Conservation (phyloP, 2,888 invertebrate genomes). For the Cyclophora punctaria region DNA sequence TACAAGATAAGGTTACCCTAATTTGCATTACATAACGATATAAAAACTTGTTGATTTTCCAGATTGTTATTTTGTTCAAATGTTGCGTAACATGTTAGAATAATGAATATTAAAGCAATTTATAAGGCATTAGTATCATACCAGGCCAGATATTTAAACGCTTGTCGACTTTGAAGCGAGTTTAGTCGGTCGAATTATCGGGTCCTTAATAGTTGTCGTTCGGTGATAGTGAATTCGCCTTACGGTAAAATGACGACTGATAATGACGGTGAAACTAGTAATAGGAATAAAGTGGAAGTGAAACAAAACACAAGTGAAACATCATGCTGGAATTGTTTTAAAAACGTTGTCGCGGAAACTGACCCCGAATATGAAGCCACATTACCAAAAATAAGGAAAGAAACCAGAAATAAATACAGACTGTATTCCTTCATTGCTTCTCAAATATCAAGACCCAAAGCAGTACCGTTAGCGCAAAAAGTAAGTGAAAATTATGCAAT, state of each 20-base stretch:
- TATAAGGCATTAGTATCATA: slow-evolving; percentile 43
- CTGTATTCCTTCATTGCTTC: slow-evolving; percentile 53
- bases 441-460: slow-evolving; percentile 50
- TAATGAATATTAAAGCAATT: slow-evolving; percentile 49
- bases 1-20: slow-evolving; percentile 19
- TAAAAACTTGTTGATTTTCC: slow-evolving; percentile 25
- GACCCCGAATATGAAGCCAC: slow-evolving; percentile 29
- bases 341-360: slow-evolving; percentile 29
- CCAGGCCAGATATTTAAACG: slow-evolving; percentile 43
- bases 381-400: slow-evolving; percentile 41
- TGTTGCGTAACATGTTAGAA: slow-evolving; percentile 38
- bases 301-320: slow-evolving; percentile 31
- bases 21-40: slow-evolving; percentile 26
- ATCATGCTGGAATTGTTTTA: slow-evolving; percentile 61
- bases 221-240: too few relatives aligned
- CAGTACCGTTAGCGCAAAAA: slow-evolving; percentile 54
- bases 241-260: slow-evolving; percentile 9
- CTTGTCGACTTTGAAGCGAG: slow-evolving; percentile 23
- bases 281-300: slow-evolving; percentile 22
- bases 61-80: slow-evolving; percentile 24
- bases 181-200: slow-evolving; percentile 37
- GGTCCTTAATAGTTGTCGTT: slow-evolving; percentile 8
- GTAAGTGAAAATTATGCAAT: slow-evolving; percentile 47
- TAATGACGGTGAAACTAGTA: slow-evolving; percentile 17
- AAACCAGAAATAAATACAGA: slow-evolving; percentile 47